Conservation (phyloP, 2,113 vertebrate species). For the Gallinago paraguaiae region DNA sequence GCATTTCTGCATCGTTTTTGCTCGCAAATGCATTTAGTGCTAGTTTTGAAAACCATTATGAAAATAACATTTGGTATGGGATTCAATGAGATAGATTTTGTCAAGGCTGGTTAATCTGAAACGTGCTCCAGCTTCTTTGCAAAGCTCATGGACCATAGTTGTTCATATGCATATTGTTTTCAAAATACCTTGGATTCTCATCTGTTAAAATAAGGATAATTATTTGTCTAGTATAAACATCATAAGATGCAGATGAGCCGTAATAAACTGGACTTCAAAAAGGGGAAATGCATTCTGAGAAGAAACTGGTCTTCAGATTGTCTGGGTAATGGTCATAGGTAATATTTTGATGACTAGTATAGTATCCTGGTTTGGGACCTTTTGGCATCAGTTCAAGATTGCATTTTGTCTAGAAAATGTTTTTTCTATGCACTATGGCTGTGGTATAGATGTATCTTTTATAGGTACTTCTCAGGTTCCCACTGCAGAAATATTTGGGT, state of each 20-base stretch:
- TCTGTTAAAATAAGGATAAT: background rate
- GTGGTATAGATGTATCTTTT: background rate
- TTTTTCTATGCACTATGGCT: background rate
- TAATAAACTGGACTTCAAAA: background rate
- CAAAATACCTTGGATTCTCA: background rate
- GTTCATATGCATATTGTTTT: background rate
- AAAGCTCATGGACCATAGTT: background rate
- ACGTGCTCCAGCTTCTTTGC: background rate
- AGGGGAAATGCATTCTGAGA: background rate
- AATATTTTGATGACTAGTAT: background rate
- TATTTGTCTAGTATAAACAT: background rate
- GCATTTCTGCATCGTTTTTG: background rate
- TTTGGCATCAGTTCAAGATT: background rate
- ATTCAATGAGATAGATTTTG: background rate
- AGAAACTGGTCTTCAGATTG: background rate
- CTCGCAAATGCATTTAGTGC: background rate
- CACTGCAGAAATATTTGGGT: background rate
- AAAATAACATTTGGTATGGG: background rate
- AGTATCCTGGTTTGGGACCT: background rate
- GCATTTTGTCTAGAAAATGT: background rate
- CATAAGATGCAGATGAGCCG: background rate
- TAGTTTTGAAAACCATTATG: slow-evolving; percentile 15
- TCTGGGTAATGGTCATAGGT: background rate
- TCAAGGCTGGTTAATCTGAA: background rate
- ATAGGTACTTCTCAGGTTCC: background rate